These are phyloP conservation scores for Aythya baeri DNA, from an alignment of 2,113 vertebrate genomes.

Conservation along the genomic window DNA sequence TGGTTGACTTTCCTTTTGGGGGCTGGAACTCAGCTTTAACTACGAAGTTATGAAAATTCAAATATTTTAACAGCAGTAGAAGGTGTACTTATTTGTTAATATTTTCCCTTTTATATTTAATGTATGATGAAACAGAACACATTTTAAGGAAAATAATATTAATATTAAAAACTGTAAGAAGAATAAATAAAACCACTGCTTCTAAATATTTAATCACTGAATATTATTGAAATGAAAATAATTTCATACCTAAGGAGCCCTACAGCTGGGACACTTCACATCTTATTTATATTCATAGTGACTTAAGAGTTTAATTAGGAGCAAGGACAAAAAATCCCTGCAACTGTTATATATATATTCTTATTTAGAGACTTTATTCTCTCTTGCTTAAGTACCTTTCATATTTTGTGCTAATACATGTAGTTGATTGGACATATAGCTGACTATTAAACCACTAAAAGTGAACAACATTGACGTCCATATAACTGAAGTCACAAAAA, in stretches of 20 bases:
- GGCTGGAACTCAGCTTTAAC: background rate
- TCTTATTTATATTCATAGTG: background rate
- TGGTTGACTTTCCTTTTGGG: background rate
- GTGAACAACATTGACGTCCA: conserved; percentile 15
- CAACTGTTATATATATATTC: background rate
- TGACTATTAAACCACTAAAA: conserved; percentile 17
- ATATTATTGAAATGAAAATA: background rate
- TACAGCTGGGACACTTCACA: background rate
- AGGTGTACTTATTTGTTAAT: background rate
- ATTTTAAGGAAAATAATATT: background rate
- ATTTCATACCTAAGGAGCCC: background rate
- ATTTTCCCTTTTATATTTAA: background rate
- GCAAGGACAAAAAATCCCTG: background rate
- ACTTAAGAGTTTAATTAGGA: background rate
- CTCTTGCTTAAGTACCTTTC: background rate
- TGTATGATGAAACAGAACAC: background rate
- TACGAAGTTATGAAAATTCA: background rate
- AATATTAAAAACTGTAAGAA: background rate
- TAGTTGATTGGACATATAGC: background rate
- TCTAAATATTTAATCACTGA: background rate
- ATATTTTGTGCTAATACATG: background rate
- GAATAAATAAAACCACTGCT: background rate
- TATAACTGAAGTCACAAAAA: conserved; percentile 65
- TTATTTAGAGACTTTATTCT: background rate
- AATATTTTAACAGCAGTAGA: background rate